Base-by-base conservation (phyloP, 2,797 vertebrate species). In the Lepus townsendii region DNA sequence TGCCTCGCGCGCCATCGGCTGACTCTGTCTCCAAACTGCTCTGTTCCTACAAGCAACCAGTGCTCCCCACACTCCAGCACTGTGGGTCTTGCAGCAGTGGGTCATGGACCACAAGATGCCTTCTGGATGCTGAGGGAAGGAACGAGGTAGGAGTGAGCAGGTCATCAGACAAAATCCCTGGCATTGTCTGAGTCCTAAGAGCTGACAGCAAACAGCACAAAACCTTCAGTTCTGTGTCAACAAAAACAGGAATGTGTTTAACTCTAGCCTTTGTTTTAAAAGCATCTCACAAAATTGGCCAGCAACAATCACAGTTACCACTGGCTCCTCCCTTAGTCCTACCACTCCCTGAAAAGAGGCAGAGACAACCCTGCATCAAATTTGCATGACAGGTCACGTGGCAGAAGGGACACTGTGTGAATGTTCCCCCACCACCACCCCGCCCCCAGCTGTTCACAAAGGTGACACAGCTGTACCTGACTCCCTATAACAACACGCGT, bases 261-360 rank as follows among this genome's bases (percentile, higher is more conserved):
- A 35, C 12, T 30, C 32, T 13, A 84, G 77, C 9, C 72, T 88
- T 62, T 69, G 30, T 32, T 90, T 60, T 62, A 77, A 87, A 80
- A 38, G 42, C 3, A 6, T 38, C 60, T 77, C 65, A 73, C 35
- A 32, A 73, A 83, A 78, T 9, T 7, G 13, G 50, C 65, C 57
- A 69, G 69, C 60, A n/a, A 42, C 27, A n/a, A 76, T 20, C 38
- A 26, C n/a, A 24, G 72, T 60, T 52, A 47, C 75, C 35, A 26
- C 14, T 42, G 57, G 73, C 10, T 35, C n/a, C 47, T 32, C 65
- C 9, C 42, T 47, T 47, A 78, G 83, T 24, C 63, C 22, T 63
- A 68, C 0, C 30, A 32, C 24, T 42, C 3, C 68, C 24, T 1
- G 2, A 54, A n/a, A 20, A 92, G 26, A 75, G 30, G 50, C 32